Evolutionary conservation across 92 coral and sea anemone genomes (phyloP).

Genomic region (Palythoa heliodiscus): DNA sequence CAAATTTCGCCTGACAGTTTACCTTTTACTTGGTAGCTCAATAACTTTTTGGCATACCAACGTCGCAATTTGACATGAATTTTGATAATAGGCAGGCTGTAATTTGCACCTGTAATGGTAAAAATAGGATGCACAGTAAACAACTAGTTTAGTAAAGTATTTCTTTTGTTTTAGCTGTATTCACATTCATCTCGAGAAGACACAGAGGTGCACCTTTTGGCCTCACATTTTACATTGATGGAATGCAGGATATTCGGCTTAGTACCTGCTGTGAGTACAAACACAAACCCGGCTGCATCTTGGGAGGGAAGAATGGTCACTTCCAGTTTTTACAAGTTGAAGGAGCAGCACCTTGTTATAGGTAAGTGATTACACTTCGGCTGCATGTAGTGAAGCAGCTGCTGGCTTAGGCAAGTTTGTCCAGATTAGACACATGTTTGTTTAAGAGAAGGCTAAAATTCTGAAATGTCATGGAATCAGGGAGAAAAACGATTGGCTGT

Average conservation of each 20-base stretch:
- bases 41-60: too few species aligned
- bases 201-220: slow-evolving; percentile 99
- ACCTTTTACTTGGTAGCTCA: too few species aligned
- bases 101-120: too few species aligned
- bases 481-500: too few species aligned
- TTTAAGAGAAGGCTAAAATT: too few species aligned
- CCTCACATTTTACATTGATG: slow-evolving; percentile 94
- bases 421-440: too few species aligned
- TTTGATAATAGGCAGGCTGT: too few species aligned
- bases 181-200: slow-evolving; percentile 95
- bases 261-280: slow-evolving; percentile 98
- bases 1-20: too few species aligned
- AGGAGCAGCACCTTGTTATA: slow-evolving; percentile 99
- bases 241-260: slow-evolving; percentile 95
- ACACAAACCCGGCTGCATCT: slow-evolving; percentile 91
- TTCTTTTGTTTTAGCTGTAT: slow-evolving; percentile 70
- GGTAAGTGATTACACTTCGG: slow-evolving; percentile 38
- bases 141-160: neutral
- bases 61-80: too few species aligned
- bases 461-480: too few species aligned
- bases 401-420: too few species aligned
- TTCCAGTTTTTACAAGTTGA: slow-evolving; percentile 96
- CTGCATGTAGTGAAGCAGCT: neutral
- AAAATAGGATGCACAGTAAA: neutral
- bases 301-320: slow-evolving; percentile 96